phyloP scores from a whole-genome alignment of 2,797 vertebrate genomes.

The Oreochromis grahami region DNA sequence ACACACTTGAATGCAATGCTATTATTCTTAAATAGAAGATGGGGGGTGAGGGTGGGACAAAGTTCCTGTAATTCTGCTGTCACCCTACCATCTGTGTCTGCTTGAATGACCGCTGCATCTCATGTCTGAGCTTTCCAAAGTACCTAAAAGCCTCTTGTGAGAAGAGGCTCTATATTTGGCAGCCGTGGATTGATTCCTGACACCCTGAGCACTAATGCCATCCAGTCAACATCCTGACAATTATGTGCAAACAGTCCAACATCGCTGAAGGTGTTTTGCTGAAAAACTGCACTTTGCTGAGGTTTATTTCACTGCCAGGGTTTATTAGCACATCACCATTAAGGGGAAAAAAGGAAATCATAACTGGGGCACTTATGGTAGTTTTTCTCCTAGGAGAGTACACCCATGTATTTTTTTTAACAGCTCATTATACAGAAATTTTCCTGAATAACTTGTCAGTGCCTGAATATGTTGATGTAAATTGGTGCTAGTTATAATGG shows the following conservation, averaged over 20 bases:
- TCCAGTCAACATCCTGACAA: slow-evolving; percentile 40
- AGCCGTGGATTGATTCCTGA: slow-evolving; percentile 18
- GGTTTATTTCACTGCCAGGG: slow-evolving; percentile 16
- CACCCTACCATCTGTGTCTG: not conserved
- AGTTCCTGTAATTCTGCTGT: not conserved
- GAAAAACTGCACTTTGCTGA: slow-evolving; percentile 27
- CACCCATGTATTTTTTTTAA: not conserved
- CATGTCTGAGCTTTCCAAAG: slow-evolving; percentile 24
- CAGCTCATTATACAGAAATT: slow-evolving; percentile 48
- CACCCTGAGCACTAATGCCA: slow-evolving; percentile 47
- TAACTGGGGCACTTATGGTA: slow-evolving; percentile 45
- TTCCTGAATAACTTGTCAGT: slow-evolving; percentile 30
- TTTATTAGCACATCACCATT: slow-evolving; percentile 43
- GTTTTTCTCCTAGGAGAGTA: slow-evolving; percentile 13
- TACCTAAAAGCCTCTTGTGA: slow-evolving; percentile 25
- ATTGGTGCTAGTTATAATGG: not conserved
- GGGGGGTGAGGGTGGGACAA: not conserved
- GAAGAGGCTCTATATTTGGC: slow-evolving; percentile 51
- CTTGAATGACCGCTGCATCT: slow-evolving; percentile 1
- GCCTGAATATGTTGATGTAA: not conserved
- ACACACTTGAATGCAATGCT: not conserved
- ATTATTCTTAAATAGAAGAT: not conserved
- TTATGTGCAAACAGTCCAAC: not conserved
- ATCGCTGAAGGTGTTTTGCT: slow-evolving; percentile 39
- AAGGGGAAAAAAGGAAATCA: slow-evolving; percentile 22